Percentiles rank a stretch among this genome's conserved stretches.
phyloP scores from a whole-genome alignment of 2,888 invertebrate species.

The Cylindroiulus punctatus region DNA sequence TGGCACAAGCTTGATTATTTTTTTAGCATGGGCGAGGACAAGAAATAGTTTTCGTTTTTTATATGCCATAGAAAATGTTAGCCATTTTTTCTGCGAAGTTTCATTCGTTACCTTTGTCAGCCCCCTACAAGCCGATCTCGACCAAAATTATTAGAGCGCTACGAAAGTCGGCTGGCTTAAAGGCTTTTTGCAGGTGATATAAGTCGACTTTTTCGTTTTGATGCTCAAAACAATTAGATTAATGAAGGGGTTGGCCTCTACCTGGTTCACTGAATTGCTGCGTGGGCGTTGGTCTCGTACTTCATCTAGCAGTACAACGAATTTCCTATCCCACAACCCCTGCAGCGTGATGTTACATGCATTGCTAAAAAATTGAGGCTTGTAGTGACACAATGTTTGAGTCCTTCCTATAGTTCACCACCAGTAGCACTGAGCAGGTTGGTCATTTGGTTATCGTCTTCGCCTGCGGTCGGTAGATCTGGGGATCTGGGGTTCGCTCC shows the following conservation, averaged over 20 bases:
- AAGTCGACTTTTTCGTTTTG: not conserved
- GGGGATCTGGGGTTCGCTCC: too few relatives aligned
- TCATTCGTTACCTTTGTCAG: slow-evolving; percentile 25
- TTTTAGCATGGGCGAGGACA: not conserved
- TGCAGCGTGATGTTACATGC: too few relatives aligned
- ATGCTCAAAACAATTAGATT: slow-evolving; percentile 19
- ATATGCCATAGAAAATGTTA: not conserved
- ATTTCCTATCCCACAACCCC: too few relatives aligned
- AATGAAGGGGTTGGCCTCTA: slow-evolving; percentile 22
- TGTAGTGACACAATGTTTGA: too few relatives aligned
- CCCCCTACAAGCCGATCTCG: not conserved
- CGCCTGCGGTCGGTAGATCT: too few relatives aligned
- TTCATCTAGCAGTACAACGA: too few relatives aligned
- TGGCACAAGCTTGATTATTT: slow-evolving; percentile 1
- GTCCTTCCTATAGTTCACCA: too few relatives aligned
- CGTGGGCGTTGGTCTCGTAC: slow-evolving; percentile 12
- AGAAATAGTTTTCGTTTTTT: not conserved
- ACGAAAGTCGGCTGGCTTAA: not conserved
- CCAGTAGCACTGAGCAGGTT: too few relatives aligned
- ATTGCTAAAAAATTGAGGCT: too few relatives aligned
- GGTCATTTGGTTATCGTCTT: too few relatives aligned
- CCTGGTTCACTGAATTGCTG: slow-evolving; percentile 11
- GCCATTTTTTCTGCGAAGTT: not conserved
- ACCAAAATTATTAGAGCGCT: slow-evolving; percentile 13
- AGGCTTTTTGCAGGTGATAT: slow-evolving; percentile 26